A percentile compares a stretch with the other conserved stretches of the same genome.
Evolutionary conservation across 2,888 invertebrate genomes (phyloP).

Genomic region (Epinotia bilunana): DNA sequence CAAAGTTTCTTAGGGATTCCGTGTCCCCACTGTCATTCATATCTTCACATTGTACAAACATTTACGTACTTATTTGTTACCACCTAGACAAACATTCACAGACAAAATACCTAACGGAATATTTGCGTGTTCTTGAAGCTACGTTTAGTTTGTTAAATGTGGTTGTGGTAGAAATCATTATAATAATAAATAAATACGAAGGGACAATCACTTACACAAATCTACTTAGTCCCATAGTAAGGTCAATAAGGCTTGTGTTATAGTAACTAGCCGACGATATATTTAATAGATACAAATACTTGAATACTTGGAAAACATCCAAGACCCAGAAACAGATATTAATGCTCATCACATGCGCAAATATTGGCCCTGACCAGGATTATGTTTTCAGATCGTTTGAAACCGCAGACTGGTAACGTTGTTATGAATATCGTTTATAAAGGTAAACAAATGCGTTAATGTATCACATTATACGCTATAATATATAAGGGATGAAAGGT

Average conservation of each 20-base stretch:
- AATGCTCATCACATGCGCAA: too few species aligned
- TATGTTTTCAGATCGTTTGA: neutral
- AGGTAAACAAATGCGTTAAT: neutral
- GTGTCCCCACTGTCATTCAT: conserved; percentile 7
- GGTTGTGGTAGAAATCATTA: neutral
- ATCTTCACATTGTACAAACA: conserved; percentile 12
- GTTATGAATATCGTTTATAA: conserved; percentile 8
- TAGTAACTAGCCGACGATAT: too few species aligned
- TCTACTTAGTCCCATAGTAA: too few species aligned
- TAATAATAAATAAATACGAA: too few species aligned
- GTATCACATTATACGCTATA: neutral
- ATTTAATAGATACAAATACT: too few species aligned
- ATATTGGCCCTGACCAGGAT: too few species aligned
- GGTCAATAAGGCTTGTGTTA: too few species aligned
- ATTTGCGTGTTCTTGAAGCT: neutral
- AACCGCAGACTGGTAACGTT: neutral
- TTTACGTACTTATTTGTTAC: neutral
- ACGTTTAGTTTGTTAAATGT: neutral
- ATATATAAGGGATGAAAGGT: conserved; percentile 8
- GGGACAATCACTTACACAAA: too few species aligned
- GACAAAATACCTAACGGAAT: neutral
- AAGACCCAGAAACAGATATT: too few species aligned
- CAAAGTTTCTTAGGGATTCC: conserved; percentile 20
- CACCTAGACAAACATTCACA: neutral
- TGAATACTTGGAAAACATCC: too few species aligned